Evolutionary conservation across 2,113 vertebrate genomes (phyloP).

Genomic region (Neogobius melanostomus): DNA sequence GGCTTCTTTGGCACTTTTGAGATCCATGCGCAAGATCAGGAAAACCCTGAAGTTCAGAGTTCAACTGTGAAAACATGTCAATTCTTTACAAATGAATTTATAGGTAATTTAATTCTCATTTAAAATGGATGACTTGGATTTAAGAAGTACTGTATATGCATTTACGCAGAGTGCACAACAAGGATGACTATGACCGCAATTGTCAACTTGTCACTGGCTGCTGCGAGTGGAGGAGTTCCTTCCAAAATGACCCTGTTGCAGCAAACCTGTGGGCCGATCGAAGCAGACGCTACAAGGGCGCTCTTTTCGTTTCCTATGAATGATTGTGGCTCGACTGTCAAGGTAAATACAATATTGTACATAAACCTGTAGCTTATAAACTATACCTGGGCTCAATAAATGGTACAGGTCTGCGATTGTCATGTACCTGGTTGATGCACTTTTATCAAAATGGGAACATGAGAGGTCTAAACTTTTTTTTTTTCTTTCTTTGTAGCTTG

Average conservation of each 20-base stretch:
- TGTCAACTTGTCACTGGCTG: slow-evolving; percentile 45
- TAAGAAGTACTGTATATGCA: too few species aligned
- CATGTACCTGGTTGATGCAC: background rate
- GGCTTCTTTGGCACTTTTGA: slow-evolving; percentile 57
- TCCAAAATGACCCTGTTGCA: slow-evolving; percentile 48
- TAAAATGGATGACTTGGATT: too few species aligned
- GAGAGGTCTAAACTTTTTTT: background rate
- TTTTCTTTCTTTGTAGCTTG: slow-evolving; percentile 46
- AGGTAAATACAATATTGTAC: slow-evolving; percentile 43
- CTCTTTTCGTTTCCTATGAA: slow-evolving; percentile 67
- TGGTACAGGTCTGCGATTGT: too few species aligned
- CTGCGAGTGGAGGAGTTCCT: slow-evolving; percentile 28
- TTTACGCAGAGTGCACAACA: slow-evolving; percentile 69
- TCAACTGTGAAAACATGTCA: slow-evolving; percentile 45
- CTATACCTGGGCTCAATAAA: too few species aligned
- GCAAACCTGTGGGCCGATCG: slow-evolving; percentile 58
- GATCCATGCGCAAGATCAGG: slow-evolving; percentile 30
- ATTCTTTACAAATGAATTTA: slow-evolving; percentile 46
- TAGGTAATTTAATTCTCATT: slow-evolving; percentile 50
- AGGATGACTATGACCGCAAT: slow-evolving; percentile 69
- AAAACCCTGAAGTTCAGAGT: slow-evolving; percentile 9
- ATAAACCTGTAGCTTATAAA: too few species aligned
- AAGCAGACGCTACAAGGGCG: slow-evolving; percentile 43
- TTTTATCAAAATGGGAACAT: background rate
- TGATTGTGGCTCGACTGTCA: slow-evolving; percentile 66